Evolutionary conservation across 2,797 vertebrate genomes (phyloP), one percentile per base, ranked within the genome.

Genomic region (Carapus acus): DNA sequence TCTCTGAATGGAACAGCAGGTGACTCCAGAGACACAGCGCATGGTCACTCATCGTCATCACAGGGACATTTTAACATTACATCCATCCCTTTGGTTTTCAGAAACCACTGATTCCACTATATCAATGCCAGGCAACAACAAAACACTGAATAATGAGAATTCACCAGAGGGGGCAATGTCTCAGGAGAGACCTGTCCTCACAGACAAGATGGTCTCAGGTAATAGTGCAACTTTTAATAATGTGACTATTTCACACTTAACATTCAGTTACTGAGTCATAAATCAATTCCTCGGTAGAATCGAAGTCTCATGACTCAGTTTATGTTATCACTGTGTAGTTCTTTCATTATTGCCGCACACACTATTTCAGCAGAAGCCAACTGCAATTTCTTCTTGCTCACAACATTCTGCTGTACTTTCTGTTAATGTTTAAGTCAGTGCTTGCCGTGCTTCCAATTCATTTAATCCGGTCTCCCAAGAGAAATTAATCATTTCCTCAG

Each of bases 191-290:
- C 61, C n/a, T 14, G 60, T 90, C 24, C 82, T 78, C 64, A 87
- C 90, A 1, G 91, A 96, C 66, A 88, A 91, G 65, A 89, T 92
- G 90, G 77, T 93, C 49, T 90, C 91, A 89, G 93, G 93, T 95
- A 90, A 63, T 15, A 2, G n/a, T 2, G 6, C 2, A 21, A 5
- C 13, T 17, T 41, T 1, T 19, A 37, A 6, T 7, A 33, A 8
- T 33, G 8, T 12, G 11, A 6, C 34, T 4, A 36, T 36, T 15
- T n/a, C n/a, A 36, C 7, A 36, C 34, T 7, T 36, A 13, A 15
- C 14, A n/a, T 36, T 36, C 34, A 15, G 13, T 7, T 15, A 15
- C 14, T 15, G 3, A 11, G 14, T 15, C 14, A 15, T 13, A 15
- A 11, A 2, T 15, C 4, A 36, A 33, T 33, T 33, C n/a, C n/a